Evolutionary conservation across 2,797 vertebrate genomes (phyloP).

Genomic region (Leucoraja ocellata): DNA sequence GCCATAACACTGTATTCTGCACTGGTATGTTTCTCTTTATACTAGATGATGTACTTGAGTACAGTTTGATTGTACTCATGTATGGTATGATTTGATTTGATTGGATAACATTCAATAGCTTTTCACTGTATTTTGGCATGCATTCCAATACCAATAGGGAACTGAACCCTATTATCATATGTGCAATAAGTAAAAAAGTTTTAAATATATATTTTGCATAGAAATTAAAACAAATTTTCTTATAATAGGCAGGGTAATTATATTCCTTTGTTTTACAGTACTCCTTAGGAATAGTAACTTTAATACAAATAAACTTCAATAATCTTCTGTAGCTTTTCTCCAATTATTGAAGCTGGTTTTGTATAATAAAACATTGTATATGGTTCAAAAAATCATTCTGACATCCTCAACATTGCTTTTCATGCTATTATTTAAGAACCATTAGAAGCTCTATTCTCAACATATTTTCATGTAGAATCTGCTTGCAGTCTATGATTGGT

Average conservation of each 20-base stretch:
- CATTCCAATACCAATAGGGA: not conserved
- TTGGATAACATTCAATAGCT: too few species aligned
- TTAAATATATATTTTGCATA: not conserved
- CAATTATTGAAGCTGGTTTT: not conserved
- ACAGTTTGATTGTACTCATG: too few species aligned
- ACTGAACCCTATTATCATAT: not conserved
- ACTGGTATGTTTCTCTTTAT: too few species aligned
- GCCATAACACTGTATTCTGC: too few species aligned
- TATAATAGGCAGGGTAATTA: not conserved
- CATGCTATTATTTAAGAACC: not conserved
- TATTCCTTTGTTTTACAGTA: not conserved
- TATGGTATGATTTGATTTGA: too few species aligned
- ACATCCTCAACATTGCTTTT: constrained; percentile 8
- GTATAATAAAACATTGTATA: constrained; percentile 2
- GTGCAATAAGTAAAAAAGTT: not conserved
- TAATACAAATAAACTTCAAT: not conserved
- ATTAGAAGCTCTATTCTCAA: not conserved
- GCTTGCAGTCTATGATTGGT: not conserved
- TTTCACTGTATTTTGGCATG: too few species aligned
- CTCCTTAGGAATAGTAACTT: not conserved
- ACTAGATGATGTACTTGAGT: too few species aligned
- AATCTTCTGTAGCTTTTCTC: not conserved
- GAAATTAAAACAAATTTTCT: not conserved
- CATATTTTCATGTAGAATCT: not conserved
- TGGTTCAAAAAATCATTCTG: constrained; percentile 18